A percentile compares a stretch with the other conserved stretches of the same genome.
These are phyloP conservation scores for Eospalax fontanierii DNA, from an alignment of 2,797 vertebrate genomes.

Conservation along the genomic window DNA sequence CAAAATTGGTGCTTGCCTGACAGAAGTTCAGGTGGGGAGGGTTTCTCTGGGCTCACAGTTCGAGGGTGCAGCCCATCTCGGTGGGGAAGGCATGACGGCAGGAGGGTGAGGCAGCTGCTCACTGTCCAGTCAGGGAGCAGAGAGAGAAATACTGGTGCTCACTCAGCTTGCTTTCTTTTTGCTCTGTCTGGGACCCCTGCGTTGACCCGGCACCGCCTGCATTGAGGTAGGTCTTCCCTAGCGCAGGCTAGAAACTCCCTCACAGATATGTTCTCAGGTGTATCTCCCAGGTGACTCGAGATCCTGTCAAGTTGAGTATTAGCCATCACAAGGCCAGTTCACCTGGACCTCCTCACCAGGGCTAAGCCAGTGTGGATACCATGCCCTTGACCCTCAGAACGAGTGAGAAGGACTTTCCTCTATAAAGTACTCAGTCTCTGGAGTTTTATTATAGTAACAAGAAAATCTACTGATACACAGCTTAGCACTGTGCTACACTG, in stretches of 20 bases:
- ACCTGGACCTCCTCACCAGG: not conserved
- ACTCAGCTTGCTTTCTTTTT: not conserved
- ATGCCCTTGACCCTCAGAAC: not conserved
- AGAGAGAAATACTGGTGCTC: not conserved
- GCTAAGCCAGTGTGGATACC: not conserved
- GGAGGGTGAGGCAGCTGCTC: not conserved
- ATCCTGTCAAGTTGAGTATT: not conserved
- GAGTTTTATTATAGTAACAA: not conserved
- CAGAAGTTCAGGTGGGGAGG: not conserved
- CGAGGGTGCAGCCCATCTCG: not conserved
- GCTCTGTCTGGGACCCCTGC: not conserved
- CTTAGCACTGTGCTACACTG: not conserved
- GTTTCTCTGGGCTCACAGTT: not conserved
- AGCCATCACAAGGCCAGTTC: not conserved
- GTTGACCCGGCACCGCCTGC: too few species aligned
- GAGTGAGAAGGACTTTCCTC: not conserved
- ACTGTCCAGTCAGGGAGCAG: too few species aligned
- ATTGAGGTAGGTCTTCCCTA: not conserved
- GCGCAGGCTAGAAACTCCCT: not conserved
- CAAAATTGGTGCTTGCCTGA: too few species aligned
- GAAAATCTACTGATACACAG: not conserved
- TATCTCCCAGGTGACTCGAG: not conserved
- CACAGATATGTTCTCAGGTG: not conserved
- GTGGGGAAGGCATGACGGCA: not conserved
- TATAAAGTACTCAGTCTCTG: not conserved